phyloP scores from a whole-genome alignment of 1,140 invertebrate species.

The Formica exsecta region DNA sequence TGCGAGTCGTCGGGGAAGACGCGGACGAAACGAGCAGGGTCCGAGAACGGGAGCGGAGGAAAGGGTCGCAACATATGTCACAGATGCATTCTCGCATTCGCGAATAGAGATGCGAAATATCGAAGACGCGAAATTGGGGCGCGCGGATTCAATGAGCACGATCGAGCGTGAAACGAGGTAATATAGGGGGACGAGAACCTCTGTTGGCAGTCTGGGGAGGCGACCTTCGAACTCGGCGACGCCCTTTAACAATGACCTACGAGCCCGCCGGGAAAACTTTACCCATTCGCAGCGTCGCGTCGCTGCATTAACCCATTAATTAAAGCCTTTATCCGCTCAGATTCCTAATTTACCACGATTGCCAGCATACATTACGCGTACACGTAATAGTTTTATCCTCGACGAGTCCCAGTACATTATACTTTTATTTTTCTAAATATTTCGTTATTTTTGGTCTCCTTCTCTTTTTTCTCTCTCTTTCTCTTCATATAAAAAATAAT shows the following conservation, averaged over 20 bases:
- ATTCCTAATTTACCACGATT: conserved; percentile 25
- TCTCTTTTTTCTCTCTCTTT: background rate
- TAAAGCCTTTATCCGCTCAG: conserved; percentile 47
- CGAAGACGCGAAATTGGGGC: conserved; percentile 71
- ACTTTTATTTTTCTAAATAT: background rate
- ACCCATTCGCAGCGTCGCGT: conserved; percentile 43
- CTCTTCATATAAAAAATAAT: background rate
- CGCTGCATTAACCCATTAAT: conserved; percentile 67
- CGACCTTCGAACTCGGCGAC: conserved; percentile 26
- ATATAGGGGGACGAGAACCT: conserved; percentile 68
- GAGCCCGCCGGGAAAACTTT: conserved; percentile 48
- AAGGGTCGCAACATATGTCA: conserved; percentile 69
- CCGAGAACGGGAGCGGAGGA: background rate
- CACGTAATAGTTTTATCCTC: background rate
- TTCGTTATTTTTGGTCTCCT: background rate
- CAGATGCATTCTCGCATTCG: conserved; percentile 65
- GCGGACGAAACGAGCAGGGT: background rate
- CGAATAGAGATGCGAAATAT: conserved; percentile 73
- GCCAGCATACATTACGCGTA: background rate
- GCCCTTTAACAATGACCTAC: conserved; percentile 44
- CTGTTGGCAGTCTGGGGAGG: conserved; percentile 24
- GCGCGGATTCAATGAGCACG: conserved; percentile 69
- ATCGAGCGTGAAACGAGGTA: conserved; percentile 75
- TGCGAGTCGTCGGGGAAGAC: conserved; percentile 38
- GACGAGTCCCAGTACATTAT: no score